Conservation (phyloP, 1,140 invertebrate genomes). For the Bombyx mori region DNA sequence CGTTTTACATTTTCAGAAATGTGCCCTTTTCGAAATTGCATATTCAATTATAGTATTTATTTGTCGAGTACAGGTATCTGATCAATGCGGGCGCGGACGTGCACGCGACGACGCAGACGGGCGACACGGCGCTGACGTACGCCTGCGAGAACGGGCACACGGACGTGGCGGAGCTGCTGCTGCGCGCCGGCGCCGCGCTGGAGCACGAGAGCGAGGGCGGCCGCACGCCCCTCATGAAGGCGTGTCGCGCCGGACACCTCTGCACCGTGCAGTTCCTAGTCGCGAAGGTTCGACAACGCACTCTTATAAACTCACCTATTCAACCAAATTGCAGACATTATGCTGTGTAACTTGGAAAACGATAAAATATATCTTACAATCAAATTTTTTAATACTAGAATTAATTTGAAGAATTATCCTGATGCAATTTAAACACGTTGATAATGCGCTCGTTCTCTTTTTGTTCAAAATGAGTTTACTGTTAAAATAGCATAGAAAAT, state of each 20-base stretch:
- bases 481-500: too few species aligned
- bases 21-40: too few species aligned
- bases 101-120: constrained; percentile 93
- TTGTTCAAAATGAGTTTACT: too few species aligned
- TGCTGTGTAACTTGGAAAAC: too few species aligned
- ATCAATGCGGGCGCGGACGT: constrained; percentile 90
- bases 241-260: constrained; percentile 98
- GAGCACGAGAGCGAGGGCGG: constrained; percentile 96
- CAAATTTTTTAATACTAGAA: too few species aligned
- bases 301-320: background rate
- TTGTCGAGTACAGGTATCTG: constrained; percentile 74
- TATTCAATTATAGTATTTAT: background rate
- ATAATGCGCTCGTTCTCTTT: too few species aligned
- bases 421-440: too few species aligned
- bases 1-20: too few species aligned
- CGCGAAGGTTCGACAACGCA: constrained; percentile 72
- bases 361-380: too few species aligned
- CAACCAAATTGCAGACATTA: too few species aligned
- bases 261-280: constrained; percentile 97
- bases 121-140: constrained; percentile 97
- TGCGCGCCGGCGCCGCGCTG: constrained; percentile 91
- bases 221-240: constrained; percentile 97
- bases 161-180: constrained; percentile 90
- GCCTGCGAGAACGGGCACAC: constrained; percentile 98
- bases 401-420: too few species aligned